These are phyloP conservation scores for Enteromius viviparus DNA, from an alignment of 2,797 vertebrate genomes.

Conservation along the genomic window DNA sequence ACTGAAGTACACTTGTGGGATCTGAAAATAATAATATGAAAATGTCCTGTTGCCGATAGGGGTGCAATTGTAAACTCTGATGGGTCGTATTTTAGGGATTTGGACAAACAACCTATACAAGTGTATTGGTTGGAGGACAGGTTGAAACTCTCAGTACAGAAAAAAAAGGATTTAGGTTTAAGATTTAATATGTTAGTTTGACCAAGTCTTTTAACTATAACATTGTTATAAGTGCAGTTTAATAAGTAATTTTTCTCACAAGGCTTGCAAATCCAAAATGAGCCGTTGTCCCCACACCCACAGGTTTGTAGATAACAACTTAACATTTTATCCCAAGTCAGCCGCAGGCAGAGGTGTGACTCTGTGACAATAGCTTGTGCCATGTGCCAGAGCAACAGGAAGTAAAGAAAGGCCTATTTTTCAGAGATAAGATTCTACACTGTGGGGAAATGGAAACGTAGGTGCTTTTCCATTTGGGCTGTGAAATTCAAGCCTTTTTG, in stretches of 20 bases:
- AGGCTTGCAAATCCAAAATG: not conserved
- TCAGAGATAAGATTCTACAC: conserved; percentile 36
- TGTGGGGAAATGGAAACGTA: conserved; percentile 20
- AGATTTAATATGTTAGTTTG: too few relatives aligned
- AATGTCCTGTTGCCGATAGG: too few relatives aligned
- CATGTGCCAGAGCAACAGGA: not conserved
- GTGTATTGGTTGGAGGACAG: too few relatives aligned
- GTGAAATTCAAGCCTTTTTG: conserved; percentile 55
- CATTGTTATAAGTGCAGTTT: not conserved
- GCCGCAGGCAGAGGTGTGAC: conserved; percentile 16
- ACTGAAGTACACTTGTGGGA: too few relatives aligned
- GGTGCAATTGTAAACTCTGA: too few relatives aligned
- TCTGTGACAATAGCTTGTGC: not conserved
- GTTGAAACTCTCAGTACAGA: too few relatives aligned
- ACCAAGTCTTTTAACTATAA: too few relatives aligned
- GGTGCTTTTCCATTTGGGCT: conserved; percentile 46
- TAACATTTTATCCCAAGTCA: conserved; percentile 6
- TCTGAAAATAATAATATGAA: too few relatives aligned
- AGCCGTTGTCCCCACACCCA: not conserved
- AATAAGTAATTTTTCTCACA: not conserved
- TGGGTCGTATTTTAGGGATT: too few relatives aligned
- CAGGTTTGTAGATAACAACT: conserved; percentile 23
- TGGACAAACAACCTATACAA: too few relatives aligned
- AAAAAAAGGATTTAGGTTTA: too few relatives aligned
- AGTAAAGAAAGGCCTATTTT: conserved; percentile 11